phyloP scores from a whole-genome alignment of 2,888 invertebrate genomes.

The Rhamphomyia laevipes region DNA sequence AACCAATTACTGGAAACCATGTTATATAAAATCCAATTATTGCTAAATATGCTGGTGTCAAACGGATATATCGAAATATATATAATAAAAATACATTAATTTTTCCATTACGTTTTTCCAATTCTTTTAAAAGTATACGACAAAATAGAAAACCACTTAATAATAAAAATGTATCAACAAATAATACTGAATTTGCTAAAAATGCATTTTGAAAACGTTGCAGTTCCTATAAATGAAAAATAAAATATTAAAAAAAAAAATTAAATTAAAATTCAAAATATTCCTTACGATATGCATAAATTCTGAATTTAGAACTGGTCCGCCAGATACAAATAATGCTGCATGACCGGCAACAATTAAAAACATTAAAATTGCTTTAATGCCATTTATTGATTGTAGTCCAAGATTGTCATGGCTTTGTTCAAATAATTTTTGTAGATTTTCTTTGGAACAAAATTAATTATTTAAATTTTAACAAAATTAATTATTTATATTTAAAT shows the following conservation, averaged over 20 bases:
- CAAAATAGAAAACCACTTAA: conserved; percentile 60
- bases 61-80: conserved; percentile 54
- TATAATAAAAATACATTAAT: conserved; percentile 51
- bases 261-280: conserved; percentile 1
- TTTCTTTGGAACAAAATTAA: conserved; percentile 19
- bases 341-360: conserved; percentile 56
- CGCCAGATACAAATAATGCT: conserved; percentile 51
- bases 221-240: conserved; percentile 43
- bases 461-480: background rate
- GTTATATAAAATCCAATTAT: conserved; percentile 63
- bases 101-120: conserved; percentile 51
- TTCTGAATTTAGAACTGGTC: conserved; percentile 52
- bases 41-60: conserved; percentile 62
- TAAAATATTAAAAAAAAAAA: conserved; percentile 2
- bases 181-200: conserved; percentile 52
- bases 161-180: conserved; percentile 62
- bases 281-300: conserved; percentile 37
- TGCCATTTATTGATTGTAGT: conserved; percentile 51
- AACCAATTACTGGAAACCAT: conserved; percentile 53
- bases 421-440: conserved; percentile 27
- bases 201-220: conserved; percentile 46
- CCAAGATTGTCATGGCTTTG: conserved; percentile 43
- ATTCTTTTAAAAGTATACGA: conserved; percentile 51
- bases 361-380: conserved; percentile 55
- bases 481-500: background rate